Evolutionary conservation across 1,140 invertebrate species (phyloP), one percentile per base, ranked within the genome.

Genomic region (Goniozus legneri): DNA sequence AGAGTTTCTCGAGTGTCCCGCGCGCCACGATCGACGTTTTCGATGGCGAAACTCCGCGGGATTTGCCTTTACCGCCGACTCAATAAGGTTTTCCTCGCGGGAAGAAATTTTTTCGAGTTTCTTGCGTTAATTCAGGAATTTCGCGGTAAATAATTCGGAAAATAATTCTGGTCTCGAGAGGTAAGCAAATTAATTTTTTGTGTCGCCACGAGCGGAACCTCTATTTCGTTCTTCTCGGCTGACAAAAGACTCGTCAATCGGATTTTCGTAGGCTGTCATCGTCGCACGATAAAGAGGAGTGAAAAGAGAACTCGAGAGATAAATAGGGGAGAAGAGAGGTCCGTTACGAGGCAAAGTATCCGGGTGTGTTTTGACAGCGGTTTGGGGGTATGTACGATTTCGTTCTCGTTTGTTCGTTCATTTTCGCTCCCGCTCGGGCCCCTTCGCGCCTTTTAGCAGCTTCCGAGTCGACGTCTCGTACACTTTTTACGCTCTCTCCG

Each of bases 301-400:
- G 14, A 34, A 3, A 36, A 15, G 41, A 52, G 27, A 18, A 44
- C 7, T 38, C 15, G 35, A 2, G n/a, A n/a, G n/a, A n/a, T n/a
- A n/a, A n/a, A n/a, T n/a, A n/a, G n/a, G n/a, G n/a, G n/a, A n/a
- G 35, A 41, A 38, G 54, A 43, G 49, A 31, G 46, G 36, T 44
- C 40, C 20, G 32, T 34, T 19, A 32, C 37, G 38, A 21, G 16
- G 40, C 36, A 47, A 18, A 50, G 47, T 53, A n/a, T n/a, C n/a
- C n/a, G n/a, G 49, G 49, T 44, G 49, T 64, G 62, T 64, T 64
- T 64, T 64, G 62, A 64, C 62, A 64, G 62, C 60, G 57, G 56
- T 56, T 60, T 52, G n/a, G 47, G 62, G 50, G 55, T 62, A 58
- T 50, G 58, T 32, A 41, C 46, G 40, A 20, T 47, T 48, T 44